A percentile compares a stretch with the other conserved stretches of the same genome.
phyloP scores from a whole-genome alignment of 2,113 vertebrate genomes.

The Conger conger region DNA sequence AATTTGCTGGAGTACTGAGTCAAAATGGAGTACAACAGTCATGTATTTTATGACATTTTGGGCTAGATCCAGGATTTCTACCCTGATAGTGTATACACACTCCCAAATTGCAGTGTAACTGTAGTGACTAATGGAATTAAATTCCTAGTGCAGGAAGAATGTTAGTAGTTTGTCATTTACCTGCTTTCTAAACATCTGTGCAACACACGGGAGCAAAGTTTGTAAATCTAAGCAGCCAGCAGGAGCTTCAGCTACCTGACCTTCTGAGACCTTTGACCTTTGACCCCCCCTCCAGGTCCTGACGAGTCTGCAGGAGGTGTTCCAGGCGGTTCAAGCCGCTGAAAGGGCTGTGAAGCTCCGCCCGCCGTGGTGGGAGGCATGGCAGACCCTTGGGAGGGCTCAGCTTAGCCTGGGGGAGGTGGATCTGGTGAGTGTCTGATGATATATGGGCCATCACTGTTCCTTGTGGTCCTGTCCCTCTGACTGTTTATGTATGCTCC shows the following conservation, averaged over 20 bases:
- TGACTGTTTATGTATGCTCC: neutral
- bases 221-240: too few species aligned
- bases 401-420: slow-evolving; percentile 94
- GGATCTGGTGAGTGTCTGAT: slow-evolving; percentile 74
- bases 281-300: slow-evolving; percentile 71
- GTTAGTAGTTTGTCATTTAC: neutral
- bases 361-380: slow-evolving; percentile 87
- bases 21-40: neutral
- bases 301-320: slow-evolving; percentile 86
- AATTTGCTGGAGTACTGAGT: too few species aligned
- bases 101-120: neutral
- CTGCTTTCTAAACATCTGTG: neutral
- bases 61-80: neutral
- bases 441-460: neutral
- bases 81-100: neutral
- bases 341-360: slow-evolving; percentile 87
- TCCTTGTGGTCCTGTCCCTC: neutral
- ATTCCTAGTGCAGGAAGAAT: neutral
- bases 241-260: neutral
- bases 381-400: slow-evolving; percentile 92
- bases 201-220: neutral
- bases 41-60: neutral
- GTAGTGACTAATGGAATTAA: neutral
- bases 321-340: slow-evolving; percentile 89
- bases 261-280: neutral